phyloP scores from a whole-genome alignment of 92 coral and sea anemone genomes.

The Umimayanthus kanabou region DNA sequence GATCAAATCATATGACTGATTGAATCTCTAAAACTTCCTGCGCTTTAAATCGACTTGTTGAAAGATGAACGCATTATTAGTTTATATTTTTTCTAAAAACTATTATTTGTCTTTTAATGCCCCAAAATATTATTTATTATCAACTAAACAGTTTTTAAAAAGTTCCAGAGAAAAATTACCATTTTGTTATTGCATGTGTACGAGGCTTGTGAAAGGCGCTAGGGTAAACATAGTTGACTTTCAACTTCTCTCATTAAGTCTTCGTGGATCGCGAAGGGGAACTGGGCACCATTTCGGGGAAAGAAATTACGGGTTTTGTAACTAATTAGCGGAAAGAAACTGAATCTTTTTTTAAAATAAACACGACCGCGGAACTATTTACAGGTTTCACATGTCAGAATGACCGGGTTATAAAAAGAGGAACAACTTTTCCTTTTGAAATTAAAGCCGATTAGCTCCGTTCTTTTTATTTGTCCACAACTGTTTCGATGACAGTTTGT shows the following conservation, averaged over 20 bases:
- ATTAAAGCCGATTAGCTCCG: neutral
- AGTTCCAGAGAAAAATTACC: too few species aligned
- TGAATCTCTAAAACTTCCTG: constrained; percentile 2
- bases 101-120: too few species aligned
- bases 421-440: neutral
- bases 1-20: neutral
- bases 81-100: neutral
- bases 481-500: neutral
- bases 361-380: neutral
- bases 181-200: neutral
- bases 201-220: neutral
- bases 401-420: neutral
- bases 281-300: neutral
- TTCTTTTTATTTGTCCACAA: neutral
- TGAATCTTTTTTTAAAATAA: too few species aligned
- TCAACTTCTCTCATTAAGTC: too few species aligned
- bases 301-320: neutral
- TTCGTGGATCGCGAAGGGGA: neutral
- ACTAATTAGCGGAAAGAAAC: neutral
- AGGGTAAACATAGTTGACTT: neutral
- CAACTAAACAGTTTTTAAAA: neutral
- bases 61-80: neutral
- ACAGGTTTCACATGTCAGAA: neutral
- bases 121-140: neutral
- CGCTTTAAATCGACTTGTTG: neutral